These are phyloP conservation scores for Globicephala melas DNA, from an alignment of 2,113 vertebrate species.

Conservation along the genomic window DNA sequence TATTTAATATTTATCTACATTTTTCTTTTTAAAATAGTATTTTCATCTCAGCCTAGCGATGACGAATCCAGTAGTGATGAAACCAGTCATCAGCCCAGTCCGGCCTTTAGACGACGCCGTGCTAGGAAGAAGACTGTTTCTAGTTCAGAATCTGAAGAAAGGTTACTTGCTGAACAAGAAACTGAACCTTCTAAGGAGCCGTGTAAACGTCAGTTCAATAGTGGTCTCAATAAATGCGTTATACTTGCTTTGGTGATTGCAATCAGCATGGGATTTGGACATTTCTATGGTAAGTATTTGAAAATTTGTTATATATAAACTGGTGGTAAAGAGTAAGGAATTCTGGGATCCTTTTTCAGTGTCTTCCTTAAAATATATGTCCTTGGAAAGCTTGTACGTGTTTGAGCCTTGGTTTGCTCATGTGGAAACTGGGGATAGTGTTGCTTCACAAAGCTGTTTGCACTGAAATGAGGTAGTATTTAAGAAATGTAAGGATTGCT, in stretches of 20 bases:
- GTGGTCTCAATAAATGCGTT: conserved; percentile 89
- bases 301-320: neutral
- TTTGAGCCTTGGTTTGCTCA: neutral
- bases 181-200: conserved; percentile 8
- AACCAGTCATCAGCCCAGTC: conserved; percentile 66
- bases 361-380: neutral
- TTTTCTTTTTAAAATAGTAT: conserved; percentile 76
- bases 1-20: neutral
- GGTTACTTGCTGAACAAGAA: neutral
- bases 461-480: neutral
- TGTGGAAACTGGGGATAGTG: neutral
- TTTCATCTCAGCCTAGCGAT: conserved; percentile 70
- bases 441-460: neutral
- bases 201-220: conserved; percentile 71
- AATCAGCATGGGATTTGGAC: conserved; percentile 93
- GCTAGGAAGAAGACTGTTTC: conserved; percentile 82
- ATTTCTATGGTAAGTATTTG: conserved; percentile 89
- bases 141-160: conserved; percentile 77
- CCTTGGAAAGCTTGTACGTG: neutral
- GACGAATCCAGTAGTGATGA: conserved; percentile 90
- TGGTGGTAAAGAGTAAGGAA: neutral
- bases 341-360: neutral
- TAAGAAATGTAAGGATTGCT: neutral
- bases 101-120: conserved; percentile 86
- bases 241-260: conserved; percentile 90